A percentile compares a stretch with the other conserved stretches of the same genome.
Conservation (phyloP, 2,113 vertebrate genomes). For the Kryptolebias marmoratus region DNA sequence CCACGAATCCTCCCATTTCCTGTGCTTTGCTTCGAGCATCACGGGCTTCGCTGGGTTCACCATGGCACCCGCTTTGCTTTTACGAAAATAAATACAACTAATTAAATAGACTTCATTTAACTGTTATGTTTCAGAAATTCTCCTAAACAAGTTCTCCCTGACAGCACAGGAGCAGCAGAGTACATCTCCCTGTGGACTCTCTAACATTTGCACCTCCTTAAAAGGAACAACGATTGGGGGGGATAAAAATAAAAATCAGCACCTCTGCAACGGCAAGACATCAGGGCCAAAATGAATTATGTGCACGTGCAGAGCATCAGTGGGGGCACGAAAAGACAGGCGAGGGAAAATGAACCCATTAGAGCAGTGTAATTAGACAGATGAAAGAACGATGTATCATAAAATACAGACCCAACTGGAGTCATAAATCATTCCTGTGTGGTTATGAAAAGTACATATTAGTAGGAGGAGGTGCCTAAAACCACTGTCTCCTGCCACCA, state of each 20-base stretch:
- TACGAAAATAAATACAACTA: constrained; percentile 10
- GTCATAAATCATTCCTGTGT: constrained; percentile 56
- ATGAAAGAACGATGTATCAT: constrained; percentile 53
- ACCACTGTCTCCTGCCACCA: not conserved
- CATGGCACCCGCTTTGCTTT: constrained; percentile 37
- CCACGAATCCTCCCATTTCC: constrained; percentile 18
- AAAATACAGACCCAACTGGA: constrained; percentile 37
- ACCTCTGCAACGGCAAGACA: constrained; percentile 30
- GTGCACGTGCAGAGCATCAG: constrained; percentile 27
- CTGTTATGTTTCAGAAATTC: constrained; percentile 26
- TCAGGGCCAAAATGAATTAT: constrained; percentile 47
- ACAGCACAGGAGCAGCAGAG: constrained; percentile 33
- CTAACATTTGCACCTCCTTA: constrained; percentile 37
- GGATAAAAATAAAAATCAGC: constrained; percentile 27
- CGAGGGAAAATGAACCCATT: constrained; percentile 56
- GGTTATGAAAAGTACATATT: not conserved
- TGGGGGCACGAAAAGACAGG: constrained; percentile 39
- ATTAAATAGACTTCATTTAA: constrained; percentile 25
- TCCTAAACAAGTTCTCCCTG: constrained; percentile 26
- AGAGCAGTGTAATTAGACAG: constrained; percentile 70
- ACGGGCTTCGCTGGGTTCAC: constrained; percentile 23
- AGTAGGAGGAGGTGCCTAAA: constrained; percentile 8
- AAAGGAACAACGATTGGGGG: constrained; percentile 22
- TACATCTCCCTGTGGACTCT: constrained; percentile 2
- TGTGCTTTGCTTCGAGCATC: constrained; percentile 15